A percentile compares a stretch with the other conserved stretches of the same genome.
phyloP scores from a whole-genome alignment of 2,888 invertebrate genomes.

The Meloe dianella region DNA sequence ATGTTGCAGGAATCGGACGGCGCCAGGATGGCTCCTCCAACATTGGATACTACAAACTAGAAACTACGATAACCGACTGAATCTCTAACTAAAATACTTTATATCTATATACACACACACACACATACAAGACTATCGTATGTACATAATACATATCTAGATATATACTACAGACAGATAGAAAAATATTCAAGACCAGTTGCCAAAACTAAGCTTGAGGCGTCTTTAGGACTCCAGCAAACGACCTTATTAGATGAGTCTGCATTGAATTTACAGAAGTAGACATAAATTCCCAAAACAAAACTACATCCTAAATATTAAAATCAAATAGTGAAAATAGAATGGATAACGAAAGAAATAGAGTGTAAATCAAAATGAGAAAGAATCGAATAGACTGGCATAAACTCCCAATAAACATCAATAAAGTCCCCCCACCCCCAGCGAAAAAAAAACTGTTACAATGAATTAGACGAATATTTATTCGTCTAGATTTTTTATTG shows the following conservation, averaged over 20 bases:
- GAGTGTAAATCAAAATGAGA: slow-evolving; percentile 5
- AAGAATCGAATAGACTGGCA: neutral
- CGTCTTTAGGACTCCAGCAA: slow-evolving; percentile 16
- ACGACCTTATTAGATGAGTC: slow-evolving; percentile 11
- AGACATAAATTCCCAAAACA: slow-evolving; percentile 4
- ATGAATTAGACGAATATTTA: slow-evolving; percentile 4
- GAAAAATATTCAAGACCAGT: slow-evolving; percentile 28
- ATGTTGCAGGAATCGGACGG: slow-evolving; percentile 29
- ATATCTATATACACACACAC: neutral
- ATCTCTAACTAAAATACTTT: neutral
- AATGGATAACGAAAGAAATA: slow-evolving; percentile 1
- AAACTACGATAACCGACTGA: slow-evolving; percentile 7
- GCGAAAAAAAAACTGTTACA: neutral
- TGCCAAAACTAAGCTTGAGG: slow-evolving; percentile 26
- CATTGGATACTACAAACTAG: slow-evolving; percentile 23
- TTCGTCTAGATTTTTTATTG: neutral
- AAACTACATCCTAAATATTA: slow-evolving; percentile 7
- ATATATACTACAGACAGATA: neutral
- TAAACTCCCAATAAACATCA: slow-evolving; percentile 2
- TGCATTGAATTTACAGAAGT: slow-evolving; percentile 10
- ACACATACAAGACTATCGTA: neutral
- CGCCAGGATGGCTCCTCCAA: slow-evolving; percentile 31
- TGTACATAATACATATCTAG: neutral
- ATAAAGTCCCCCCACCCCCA: neutral
- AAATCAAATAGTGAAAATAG: slow-evolving; percentile 4